Percentiles rank a stretch among this genome's conserved stretches.
These are phyloP conservation scores for Erynnis tages DNA, from an alignment of 2,888 invertebrate genomes.

Conservation along the genomic window DNA sequence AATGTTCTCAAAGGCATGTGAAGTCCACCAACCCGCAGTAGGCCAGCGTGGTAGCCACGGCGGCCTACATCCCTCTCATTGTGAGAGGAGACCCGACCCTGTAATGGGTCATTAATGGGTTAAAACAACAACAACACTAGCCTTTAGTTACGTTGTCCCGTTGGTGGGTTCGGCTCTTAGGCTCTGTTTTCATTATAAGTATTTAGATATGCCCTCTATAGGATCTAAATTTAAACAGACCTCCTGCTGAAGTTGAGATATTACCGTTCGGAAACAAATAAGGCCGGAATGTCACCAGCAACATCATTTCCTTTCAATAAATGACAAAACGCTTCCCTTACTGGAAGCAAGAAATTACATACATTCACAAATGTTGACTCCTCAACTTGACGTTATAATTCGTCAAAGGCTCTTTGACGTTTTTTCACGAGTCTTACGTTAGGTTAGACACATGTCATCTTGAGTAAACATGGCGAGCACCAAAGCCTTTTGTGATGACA, in stretches of 20 bases:
- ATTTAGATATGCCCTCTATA: no score
- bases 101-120: no score
- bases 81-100: no score
- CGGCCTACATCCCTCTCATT: no score
- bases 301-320: slow-evolving; percentile 26
- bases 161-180: no score
- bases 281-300: slow-evolving; percentile 14
- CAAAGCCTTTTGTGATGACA: slow-evolving; percentile 9
- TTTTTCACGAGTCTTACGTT: slow-evolving; percentile 58
- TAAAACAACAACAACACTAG: no score
- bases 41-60: no score
- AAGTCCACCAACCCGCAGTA: no score
- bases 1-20: no score
- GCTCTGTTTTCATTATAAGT: no score
- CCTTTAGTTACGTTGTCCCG: no score
- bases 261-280: slow-evolving; percentile 15
- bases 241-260: background rate
- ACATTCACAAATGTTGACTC: slow-evolving; percentile 54
- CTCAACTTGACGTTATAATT: slow-evolving; percentile 64
- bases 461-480: slow-evolving; percentile 49
- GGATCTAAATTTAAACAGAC: slow-evolving; percentile 15
- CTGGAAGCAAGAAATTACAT: slow-evolving; percentile 26
- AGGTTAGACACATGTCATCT: slow-evolving; percentile 67
- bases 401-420: slow-evolving; percentile 71
- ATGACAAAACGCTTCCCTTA: slow-evolving; percentile 23